Evolutionary conservation across 2,113 vertebrate genomes (phyloP).

Genomic region (Strix aluco): DNA sequence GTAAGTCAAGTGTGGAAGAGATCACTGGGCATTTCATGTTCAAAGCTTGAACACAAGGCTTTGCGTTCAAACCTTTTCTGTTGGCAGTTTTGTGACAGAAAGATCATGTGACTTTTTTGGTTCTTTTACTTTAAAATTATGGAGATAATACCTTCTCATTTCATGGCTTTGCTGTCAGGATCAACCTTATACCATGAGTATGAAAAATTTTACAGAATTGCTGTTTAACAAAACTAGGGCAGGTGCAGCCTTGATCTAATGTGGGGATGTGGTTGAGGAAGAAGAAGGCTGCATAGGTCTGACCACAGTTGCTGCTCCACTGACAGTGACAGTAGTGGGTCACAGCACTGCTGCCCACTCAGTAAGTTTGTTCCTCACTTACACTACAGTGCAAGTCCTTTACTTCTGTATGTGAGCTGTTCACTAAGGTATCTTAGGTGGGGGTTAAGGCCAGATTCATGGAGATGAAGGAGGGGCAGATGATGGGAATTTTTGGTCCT

Average conservation of each 20-base stretch:
- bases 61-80: not conserved
- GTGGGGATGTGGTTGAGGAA: not conserved
- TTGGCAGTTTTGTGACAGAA: not conserved
- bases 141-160: not conserved
- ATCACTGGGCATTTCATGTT: rapidly evolving
- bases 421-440: not conserved
- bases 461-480: not conserved
- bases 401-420: not conserved
- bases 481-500: not conserved
- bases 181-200: not conserved
- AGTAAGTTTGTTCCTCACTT: not conserved
- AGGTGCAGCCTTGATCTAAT: not conserved
- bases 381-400: not conserved
- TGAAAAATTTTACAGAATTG: not conserved
- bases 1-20: not conserved
- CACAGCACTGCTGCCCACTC: not conserved
- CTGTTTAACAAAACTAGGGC: not conserved
- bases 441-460: not conserved
- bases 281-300: not conserved
- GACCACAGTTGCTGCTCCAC: rapidly evolving
- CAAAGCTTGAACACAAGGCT: not conserved
- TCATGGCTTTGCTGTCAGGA: not conserved
- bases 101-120: not conserved
- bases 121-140: not conserved
- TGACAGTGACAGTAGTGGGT: not conserved